Conservation (phyloP, 2,797 vertebrate species). For the Bufotes viridis region DNA sequence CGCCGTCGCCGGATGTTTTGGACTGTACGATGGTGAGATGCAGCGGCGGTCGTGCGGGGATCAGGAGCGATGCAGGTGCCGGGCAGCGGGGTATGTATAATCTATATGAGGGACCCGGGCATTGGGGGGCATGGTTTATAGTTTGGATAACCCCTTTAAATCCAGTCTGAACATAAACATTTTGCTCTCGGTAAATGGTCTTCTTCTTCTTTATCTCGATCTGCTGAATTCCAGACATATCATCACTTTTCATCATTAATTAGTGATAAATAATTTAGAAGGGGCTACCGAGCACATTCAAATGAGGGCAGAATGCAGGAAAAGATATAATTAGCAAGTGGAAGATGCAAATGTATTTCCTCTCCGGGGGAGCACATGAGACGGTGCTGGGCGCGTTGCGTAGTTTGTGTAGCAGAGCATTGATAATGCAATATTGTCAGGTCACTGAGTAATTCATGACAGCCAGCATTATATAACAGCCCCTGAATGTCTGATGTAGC, state of each 20-base stretch:
- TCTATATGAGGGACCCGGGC: too few relatives aligned
- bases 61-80: too few relatives aligned
- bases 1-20: too few relatives aligned
- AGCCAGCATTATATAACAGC: constrained; percentile 50
- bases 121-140: not conserved
- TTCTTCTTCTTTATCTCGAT: not conserved
- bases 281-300: not conserved
- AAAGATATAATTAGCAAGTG: constrained; percentile 43
- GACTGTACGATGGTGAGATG: too few relatives aligned
- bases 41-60: too few relatives aligned
- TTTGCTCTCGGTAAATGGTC: not conserved
- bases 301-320: constrained; percentile 45
- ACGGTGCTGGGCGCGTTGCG: constrained; percentile 24
- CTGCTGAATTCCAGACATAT: constrained; percentile 33
- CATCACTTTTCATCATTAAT: constrained; percentile 33
- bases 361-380: constrained; percentile 38
- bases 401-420: constrained; percentile 60
- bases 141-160: not conserved
- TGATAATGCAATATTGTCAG: constrained; percentile 57
- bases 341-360: constrained; percentile 56
- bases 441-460: constrained; percentile 56
- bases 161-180: not conserved
- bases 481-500: constrained; percentile 52
- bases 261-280: constrained; percentile 39
- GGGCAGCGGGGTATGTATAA: too few relatives aligned